Conservation (phyloP, 1,140 invertebrate species). For the Homarus americanus region DNA sequence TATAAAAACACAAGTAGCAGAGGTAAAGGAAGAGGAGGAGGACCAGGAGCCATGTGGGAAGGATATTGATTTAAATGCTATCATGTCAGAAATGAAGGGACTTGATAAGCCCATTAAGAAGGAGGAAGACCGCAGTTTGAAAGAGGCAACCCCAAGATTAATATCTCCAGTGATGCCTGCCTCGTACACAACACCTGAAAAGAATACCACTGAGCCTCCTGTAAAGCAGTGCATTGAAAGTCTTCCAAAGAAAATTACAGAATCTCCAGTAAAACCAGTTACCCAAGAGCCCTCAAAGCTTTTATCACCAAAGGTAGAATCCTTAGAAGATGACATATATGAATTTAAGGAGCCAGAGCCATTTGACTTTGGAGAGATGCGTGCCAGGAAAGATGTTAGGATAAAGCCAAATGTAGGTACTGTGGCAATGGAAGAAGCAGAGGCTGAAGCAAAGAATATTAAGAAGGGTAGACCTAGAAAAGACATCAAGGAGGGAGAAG, state of each 20-base stretch:
- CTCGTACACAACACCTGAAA: slow-evolving; percentile 55
- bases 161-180: slow-evolving; percentile 47
- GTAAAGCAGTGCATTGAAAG: slow-evolving; percentile 55
- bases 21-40: slow-evolving; percentile 54
- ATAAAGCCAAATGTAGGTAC: slow-evolving; percentile 60
- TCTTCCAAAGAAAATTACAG: slow-evolving; percentile 61
- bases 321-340: slow-evolving; percentile 73
- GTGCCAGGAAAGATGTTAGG: slow-evolving; percentile 71
- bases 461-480: slow-evolving; percentile 68
- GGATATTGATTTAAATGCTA: slow-evolving; percentile 74
- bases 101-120: slow-evolving; percentile 74
- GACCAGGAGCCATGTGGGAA: slow-evolving; percentile 70
- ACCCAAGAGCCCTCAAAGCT: slow-evolving; percentile 43
- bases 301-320: slow-evolving; percentile 50
- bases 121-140: slow-evolving; percentile 66
- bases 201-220: slow-evolving; percentile 58
- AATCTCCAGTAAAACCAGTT: slow-evolving; percentile 53
- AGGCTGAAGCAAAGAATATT: slow-evolving; percentile 69
- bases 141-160: slow-evolving; percentile 52
- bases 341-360: slow-evolving; percentile 75
- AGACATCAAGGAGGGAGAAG: slow-evolving; percentile 64
- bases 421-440: slow-evolving; percentile 71
- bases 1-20: slow-evolving; percentile 27
- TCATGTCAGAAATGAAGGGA: slow-evolving; percentile 75
- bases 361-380: slow-evolving; percentile 71